Evolutionary conservation across 2,888 invertebrate genomes (phyloP), one percentile per base, ranked within the genome.

Genomic region (Himalopsyche anomala): DNA sequence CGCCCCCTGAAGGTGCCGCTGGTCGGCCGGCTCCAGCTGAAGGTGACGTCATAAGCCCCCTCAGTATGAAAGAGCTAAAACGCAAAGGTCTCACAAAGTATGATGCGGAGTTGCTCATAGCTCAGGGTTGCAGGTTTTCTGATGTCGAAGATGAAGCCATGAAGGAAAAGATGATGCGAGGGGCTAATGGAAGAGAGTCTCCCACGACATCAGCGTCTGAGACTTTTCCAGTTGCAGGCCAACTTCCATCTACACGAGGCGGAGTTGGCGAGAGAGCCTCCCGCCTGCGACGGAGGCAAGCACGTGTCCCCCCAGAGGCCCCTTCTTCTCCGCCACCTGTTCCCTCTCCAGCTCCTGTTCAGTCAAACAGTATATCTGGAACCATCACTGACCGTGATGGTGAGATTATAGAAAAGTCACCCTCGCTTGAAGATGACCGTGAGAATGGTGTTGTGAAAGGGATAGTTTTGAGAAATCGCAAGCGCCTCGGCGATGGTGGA

Each of bases 71-170:
- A 90, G 97, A 97, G 91, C 92, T 97, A 91, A 95, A 96, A 87
- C 96, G 96, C 89, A 97, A 97, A 91, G 97, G 97, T 54, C 94
- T 97, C 90, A 97, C 97, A 17, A 97, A 97, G 90, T 97, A 97
- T 91, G 97, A 97, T 91, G 97, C 97, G 11, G 97, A 97, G 91
- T 93, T 97, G 90, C 92, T 97, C 89, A 96, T 97, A 91, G 97
- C 97, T 62, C 96, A 96, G 90, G 96, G 96, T 54, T 96, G 96
- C 90, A 95, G 93, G 88, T 94, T 96, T 91, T 94, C 95, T 83
- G 96, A 96, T 91, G 94, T 95, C 82, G 93, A 93, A 38, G 94
- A 94, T 89, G 91, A 91, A 51, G 88, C 90, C 89, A 89, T 89
- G 83, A 89, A 86, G n/a, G 90, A 90, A n/a, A 89, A 89, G 74